Base-by-base conservation (phyloP, 2,797 vertebrate genomes). In the Botia kubotai region DNA sequence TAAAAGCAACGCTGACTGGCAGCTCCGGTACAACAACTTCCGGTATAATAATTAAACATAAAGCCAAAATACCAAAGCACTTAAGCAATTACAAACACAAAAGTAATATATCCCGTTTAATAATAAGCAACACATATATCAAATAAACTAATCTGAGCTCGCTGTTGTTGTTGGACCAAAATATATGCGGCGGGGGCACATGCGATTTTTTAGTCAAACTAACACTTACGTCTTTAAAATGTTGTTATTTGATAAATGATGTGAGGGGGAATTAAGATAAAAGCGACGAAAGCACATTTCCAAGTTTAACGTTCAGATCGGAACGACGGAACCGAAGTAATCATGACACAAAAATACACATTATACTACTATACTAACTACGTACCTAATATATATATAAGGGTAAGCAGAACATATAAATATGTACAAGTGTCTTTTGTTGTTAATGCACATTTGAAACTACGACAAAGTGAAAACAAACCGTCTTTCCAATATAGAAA, bases 231-330 rank as follows among this genome's bases (percentile, higher is more conserved):
- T 29, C 5, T 12, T 3, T 2, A 21, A 58, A 63, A 33, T 29
- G 1, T 4, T 23, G 17, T 65, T 10, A 6, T 43, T 4, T 0
- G 4, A 1, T 69, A 2, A 29, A 68, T 10, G 8, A 48, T 29
- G 11, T 11, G 14, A 29, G 3, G 11, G 14, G 11, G 6, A 29
- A 39, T 72, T 23, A n/a, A 39, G 2, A 33, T 2, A 8, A 23
- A 2, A 4, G 62, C 67, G 5, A 26, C 68, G 19, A n/a, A 26
- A 50, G 13, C 68, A 65, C 68, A 79, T 72, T 72, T 69, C 69
- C 72, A 39, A 33, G 23, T 50, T 68, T 77, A 17, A 70, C 66
- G 33, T 4, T 16, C 53, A 29, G 17, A 77, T 6, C 19, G 2
- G 57, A 26, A 46, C 36, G 8, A 11, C 19, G 2, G 57, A 26